phyloP scores from a whole-genome alignment of 37 sponge, comb jelly and placozoan genomes.

The Halisarca cf. caerulea region DNA sequence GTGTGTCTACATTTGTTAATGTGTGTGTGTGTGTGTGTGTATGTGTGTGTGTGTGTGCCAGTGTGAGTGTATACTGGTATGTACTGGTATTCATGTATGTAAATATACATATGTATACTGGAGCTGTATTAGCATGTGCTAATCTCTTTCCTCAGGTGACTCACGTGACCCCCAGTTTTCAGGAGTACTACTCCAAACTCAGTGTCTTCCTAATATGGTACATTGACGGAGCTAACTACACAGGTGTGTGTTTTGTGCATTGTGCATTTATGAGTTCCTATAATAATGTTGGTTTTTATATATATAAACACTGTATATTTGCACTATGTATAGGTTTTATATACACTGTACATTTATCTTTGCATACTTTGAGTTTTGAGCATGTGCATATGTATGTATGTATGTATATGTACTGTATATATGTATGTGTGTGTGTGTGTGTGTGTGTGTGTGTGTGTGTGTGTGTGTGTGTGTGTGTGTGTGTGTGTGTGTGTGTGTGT shows the following conservation, averaged over 20 bases:
- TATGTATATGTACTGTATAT: too few species aligned
- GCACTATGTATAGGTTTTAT: not conserved
- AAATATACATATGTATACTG: slow-evolving; percentile 31
- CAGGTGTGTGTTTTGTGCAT: slow-evolving; percentile 50
- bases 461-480: too few species aligned
- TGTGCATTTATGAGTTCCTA: not conserved
- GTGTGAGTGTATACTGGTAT: slow-evolving; percentile 1
- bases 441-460: too few species aligned
- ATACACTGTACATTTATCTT: not conserved
- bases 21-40: not conserved
- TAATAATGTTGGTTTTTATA: too few species aligned
- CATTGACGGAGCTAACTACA: slow-evolving; percentile 87
- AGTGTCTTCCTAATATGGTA: slow-evolving; percentile 88
- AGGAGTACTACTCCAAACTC: slow-evolving; percentile 59
- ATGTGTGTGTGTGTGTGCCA: slow-evolving; percentile 35
- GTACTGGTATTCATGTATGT: too few species aligned
- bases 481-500: too few species aligned
- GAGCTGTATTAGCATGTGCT: not conserved
- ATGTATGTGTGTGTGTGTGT: too few species aligned
- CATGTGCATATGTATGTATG: too few species aligned
- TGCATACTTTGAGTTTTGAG: too few species aligned
- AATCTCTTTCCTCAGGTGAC: slow-evolving; percentile 26
- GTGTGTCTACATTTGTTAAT: not conserved
- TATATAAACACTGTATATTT: not conserved
- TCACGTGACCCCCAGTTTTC: slow-evolving; percentile 56